Conservation (phyloP, 2,797 vertebrate species). For the Monodelphis domestica region DNA sequence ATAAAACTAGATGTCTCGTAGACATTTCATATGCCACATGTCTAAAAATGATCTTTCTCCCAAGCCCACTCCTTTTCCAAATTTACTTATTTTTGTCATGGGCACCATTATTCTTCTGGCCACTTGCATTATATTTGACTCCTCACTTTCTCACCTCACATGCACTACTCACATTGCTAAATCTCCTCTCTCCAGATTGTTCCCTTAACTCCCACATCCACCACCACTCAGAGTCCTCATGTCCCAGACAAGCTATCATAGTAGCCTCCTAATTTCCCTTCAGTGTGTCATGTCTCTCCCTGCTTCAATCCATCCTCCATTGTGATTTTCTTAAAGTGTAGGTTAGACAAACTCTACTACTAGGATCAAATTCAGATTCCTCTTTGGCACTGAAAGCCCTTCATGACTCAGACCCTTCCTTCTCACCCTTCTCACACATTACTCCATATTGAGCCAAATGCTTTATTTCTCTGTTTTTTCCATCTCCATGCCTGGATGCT, state of each 20-base stretch:
- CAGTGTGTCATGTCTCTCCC: not conserved
- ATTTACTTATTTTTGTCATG: not conserved
- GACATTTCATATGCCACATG: rapidly evolving
- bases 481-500: not conserved
- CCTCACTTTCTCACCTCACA: too few relatives aligned
- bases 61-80: not conserved
- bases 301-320: not conserved
- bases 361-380: too few relatives aligned
- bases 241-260: too few relatives aligned
- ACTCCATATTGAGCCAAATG: not conserved
- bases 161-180: too few relatives aligned
- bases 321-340: not conserved
- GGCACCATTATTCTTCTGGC: not conserved
- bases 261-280: too few relatives aligned
- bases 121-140: too few relatives aligned
- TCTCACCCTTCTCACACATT: too few relatives aligned
- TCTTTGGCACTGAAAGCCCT: not conserved
- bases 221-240: too few relatives aligned
- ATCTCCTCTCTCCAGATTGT: too few relatives aligned
- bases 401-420: too few relatives aligned
- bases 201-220: too few relatives aligned
- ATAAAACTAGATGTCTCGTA: not conserved
- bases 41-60: not conserved
- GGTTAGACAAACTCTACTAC: not conserved
- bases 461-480: not conserved